Evolutionary conservation across 2,888 invertebrate genomes (phyloP).

Genomic region (Uropetala carovei): DNA sequence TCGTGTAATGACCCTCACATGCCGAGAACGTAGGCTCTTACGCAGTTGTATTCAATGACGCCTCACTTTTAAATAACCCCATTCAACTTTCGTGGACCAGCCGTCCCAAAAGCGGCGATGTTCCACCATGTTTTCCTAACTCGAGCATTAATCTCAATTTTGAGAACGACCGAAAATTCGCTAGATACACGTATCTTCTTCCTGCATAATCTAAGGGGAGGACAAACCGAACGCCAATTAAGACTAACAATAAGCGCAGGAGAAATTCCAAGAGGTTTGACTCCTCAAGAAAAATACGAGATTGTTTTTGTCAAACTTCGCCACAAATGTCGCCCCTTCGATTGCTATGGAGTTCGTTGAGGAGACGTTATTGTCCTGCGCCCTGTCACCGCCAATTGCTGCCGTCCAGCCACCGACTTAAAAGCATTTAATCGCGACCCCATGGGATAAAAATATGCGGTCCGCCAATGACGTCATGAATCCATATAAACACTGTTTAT

Average conservation of each 20-base stretch:
- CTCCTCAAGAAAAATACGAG: background rate
- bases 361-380: background rate
- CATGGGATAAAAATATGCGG: background rate
- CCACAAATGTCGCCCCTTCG: background rate
- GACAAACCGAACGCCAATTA: background rate
- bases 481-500: background rate
- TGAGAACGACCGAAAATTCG: no score
- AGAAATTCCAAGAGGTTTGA: no score
- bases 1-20: no score
- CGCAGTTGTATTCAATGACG: no score
- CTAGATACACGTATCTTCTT: no score
- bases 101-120: no score
- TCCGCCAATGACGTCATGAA: background rate
- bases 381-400: constrained; percentile 9
- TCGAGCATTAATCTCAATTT: no score
- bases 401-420: background rate
- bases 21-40: no score
- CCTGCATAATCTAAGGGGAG: background rate
- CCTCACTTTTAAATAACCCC: no score
- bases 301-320: background rate
- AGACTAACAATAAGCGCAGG: background rate
- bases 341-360: background rate
- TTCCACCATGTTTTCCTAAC: no score
- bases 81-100: no score
- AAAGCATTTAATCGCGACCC: background rate